These are phyloP conservation scores for Hydrolagus affinis DNA, from an alignment of 2,113 vertebrate genomes.

Conservation along the genomic window DNA sequence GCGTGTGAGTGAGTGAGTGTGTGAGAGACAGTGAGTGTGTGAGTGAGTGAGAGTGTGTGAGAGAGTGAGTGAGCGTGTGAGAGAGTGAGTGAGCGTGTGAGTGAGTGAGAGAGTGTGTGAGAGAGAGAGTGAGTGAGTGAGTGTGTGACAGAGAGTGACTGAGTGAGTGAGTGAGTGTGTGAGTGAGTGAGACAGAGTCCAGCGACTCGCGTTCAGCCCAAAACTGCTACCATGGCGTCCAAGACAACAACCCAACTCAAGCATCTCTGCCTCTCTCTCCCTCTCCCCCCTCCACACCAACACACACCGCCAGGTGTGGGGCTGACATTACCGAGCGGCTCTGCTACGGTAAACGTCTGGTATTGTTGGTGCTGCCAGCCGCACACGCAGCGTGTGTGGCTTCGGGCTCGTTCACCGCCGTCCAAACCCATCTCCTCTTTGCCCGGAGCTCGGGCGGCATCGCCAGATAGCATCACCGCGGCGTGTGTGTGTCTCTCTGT, in stretches of 20 bases:
- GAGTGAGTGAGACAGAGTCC: no score
- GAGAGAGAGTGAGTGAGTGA: no score
- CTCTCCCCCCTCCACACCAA: no score
- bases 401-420: not conserved
- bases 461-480: conserved; percentile 40
- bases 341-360: conserved; percentile 31
- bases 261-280: not conserved
- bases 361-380: conserved; percentile 26
- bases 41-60: not conserved
- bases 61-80: not conserved
- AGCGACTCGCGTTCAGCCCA: not conserved
- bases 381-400: not conserved
- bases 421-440: not conserved
- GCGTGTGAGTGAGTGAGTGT: no score
- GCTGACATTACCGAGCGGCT: fast-evolving
- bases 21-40: no score
- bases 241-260: not conserved
- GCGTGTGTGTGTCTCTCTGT: no score
- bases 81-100: not conserved
- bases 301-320: not conserved
- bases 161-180: not conserved
- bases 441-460: not conserved
- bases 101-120: not conserved
- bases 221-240: no score
- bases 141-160: not conserved